These are phyloP conservation scores for Drosophila mulleri DNA, from an alignment of 2,888 invertebrate species.

Conservation along the genomic window DNA sequence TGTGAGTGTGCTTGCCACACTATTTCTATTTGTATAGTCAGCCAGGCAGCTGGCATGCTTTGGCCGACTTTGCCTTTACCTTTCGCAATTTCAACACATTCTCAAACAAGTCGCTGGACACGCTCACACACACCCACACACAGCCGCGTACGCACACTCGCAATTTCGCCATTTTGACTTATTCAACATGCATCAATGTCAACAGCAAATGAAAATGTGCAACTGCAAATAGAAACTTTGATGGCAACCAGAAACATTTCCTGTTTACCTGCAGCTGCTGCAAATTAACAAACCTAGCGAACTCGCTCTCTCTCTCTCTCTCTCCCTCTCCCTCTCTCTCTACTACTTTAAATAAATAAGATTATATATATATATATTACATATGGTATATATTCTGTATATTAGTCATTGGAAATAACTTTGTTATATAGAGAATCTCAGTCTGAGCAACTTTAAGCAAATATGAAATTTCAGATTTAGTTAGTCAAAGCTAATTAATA, in stretches of 20 bases:
- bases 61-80: constrained; percentile 33
- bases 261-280: constrained; percentile 33
- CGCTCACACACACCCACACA: constrained; percentile 1
- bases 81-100: constrained; percentile 36
- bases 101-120: constrained; percentile 33
- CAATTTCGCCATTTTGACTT: constrained; percentile 47
- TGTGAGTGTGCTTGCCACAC: constrained; percentile 21
- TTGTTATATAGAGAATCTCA: neutral
- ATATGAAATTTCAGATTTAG: neutral
- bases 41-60: constrained; percentile 10
- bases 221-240: constrained; percentile 27
- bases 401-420: neutral
- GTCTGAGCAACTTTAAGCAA: neutral
- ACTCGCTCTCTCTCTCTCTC: neutral
- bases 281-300: constrained; percentile 16
- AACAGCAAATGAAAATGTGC: constrained; percentile 21
- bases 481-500: neutral
- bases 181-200: constrained; percentile 49
- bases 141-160: neutral
- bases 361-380: neutral
- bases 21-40: constrained; percentile 45
- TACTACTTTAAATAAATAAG: neutral
- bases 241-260: constrained; percentile 27
- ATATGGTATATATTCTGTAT: neutral
- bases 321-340: neutral